Base-by-base conservation (phyloP, 2,888 invertebrate genomes). In the Baccha elongata region DNA sequence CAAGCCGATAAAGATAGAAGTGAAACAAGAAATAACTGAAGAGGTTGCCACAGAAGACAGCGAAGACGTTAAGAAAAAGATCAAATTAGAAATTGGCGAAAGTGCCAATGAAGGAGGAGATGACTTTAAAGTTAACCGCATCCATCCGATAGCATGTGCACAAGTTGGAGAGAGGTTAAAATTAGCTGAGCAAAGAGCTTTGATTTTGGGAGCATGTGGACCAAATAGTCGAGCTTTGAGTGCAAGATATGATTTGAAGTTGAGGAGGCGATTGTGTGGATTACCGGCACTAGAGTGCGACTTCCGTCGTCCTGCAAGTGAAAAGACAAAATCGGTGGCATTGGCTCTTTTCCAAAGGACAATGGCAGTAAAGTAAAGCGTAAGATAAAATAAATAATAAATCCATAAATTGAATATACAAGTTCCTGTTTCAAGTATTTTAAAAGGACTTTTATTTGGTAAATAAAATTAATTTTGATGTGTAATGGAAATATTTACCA, bases 221-320 rank as follows among this genome's bases (percentile, higher is more conserved):
- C 94, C 94, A 46, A 94, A 94, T 86, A 94, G 95, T 26, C 92
- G 95, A 13, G 97, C 96, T 0, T 90, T 97, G 53, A 95, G 95
- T 85, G 96, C 97, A 6, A 92, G 96, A 15, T 92, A 95, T 62
- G 97, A 97, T 89, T 91, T 97, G 73, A 94, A 94, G 26, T 92
- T 97, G 76, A 92, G 95, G 7, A 91, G 95, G 32, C 94, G 94
- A 87, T 89, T 96, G 52, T 95, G 95, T 87, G 93, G 94, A 85
- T 90, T 95, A 86, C 94, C 95, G 0, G 91, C 93, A 1, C 92
- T 93, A 4, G 94, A 95, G 86, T 91, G 92, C 62, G 92, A 92
- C 17, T 92, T 89, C 19, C 87, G 88, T 1, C 87, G 88, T 3
- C 87, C 88, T 5, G 88, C 88, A 13, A 89, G 87, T 73, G 88